These are phyloP conservation scores for Eubucco bourcierii DNA, from an alignment of 2,113 vertebrate species.

Conservation along the genomic window DNA sequence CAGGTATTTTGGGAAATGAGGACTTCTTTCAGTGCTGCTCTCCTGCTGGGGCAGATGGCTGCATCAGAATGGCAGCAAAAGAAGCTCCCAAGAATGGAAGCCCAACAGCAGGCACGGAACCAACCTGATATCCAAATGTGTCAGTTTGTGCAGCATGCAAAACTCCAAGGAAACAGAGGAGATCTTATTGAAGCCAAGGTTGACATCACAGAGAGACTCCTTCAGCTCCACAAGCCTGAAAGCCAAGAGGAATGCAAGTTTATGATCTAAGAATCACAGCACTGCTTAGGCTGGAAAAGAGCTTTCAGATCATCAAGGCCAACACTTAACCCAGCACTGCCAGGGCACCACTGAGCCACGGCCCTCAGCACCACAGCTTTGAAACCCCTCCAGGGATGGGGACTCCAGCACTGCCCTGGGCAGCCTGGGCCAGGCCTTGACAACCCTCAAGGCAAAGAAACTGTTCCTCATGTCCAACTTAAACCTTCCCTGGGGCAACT, in stretches of 20 bases:
- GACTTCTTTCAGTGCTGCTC: neutral
- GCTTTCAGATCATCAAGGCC: too few species aligned
- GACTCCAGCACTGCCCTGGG: too few species aligned
- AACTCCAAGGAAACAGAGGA: conserved; percentile 78
- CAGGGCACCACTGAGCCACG: too few species aligned
- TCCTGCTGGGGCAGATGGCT: neutral
- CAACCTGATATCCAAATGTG: conserved; percentile 91
- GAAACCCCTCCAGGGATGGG: too few species aligned
- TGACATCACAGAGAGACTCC: conserved; percentile 83
- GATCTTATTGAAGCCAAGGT: conserved; percentile 90
- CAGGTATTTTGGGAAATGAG: neutral
- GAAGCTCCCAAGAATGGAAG: neutral
- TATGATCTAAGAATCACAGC: too few species aligned
- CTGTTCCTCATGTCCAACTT: too few species aligned
- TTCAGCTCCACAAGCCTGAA: conserved; percentile 86
- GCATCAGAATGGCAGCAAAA: neutral
- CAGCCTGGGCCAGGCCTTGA: too few species aligned
- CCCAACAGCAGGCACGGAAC: neutral
- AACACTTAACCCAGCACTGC: too few species aligned
- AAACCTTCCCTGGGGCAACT: too few species aligned
- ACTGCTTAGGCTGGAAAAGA: too few species aligned
- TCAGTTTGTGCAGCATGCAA: conserved; percentile 81
- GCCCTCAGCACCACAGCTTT: too few species aligned
- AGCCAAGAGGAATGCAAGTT: neutral
- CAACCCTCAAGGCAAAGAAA: too few species aligned